Base-by-base conservation (phyloP, 2,797 vertebrate species). In the Anas bahamensis region DNA sequence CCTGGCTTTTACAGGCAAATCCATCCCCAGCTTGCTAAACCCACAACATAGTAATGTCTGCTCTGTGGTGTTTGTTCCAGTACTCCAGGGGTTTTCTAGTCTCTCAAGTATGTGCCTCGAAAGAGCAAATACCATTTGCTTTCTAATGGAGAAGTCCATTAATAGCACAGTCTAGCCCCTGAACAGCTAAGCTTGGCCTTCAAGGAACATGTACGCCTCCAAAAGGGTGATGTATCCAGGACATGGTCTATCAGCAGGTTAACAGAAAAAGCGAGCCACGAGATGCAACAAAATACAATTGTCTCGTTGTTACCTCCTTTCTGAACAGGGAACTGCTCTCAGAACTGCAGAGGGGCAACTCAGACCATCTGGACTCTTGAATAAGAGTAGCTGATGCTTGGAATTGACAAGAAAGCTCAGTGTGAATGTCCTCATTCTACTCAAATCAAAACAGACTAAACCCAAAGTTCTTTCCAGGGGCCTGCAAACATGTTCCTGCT, bases 11-110 rank as follows among this genome's bases (percentile, higher is more conserved):
- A 41, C 39, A 90, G 50, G 26, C 31, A 93, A 83, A 92, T 41
- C 73, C 71, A 84, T 61, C 39, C 60, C 44, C 82, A 86, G 87
- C 61, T 57, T 86, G 46, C 86, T 53, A 9, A 84, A 64, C 63
- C 69, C 74, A 28, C 52, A 77, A 22, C 16, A 42, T 18, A 59
- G 14, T 7, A 50, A 42, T 7, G n/a, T 24, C 73, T 86, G 74
- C 55, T 64, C 83, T 88, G 71, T 68, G 61, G 35, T 37, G 70
- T 9, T 55, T 81, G 50, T 31, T 82, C 66, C 46, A 61, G 24
- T 78, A 68, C 52, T 79, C 50, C 42, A 28, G 56, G 31, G 85
- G 4, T 61, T 68, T 80, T 73, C 85, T 83, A 7, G 3, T 93
- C 69, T 78, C 73, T 41, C 22, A 22, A 82, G 52, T 0, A 50